Conservation (phyloP, 2,888 invertebrate species). For the Macrosiphum euphorbiae region DNA sequence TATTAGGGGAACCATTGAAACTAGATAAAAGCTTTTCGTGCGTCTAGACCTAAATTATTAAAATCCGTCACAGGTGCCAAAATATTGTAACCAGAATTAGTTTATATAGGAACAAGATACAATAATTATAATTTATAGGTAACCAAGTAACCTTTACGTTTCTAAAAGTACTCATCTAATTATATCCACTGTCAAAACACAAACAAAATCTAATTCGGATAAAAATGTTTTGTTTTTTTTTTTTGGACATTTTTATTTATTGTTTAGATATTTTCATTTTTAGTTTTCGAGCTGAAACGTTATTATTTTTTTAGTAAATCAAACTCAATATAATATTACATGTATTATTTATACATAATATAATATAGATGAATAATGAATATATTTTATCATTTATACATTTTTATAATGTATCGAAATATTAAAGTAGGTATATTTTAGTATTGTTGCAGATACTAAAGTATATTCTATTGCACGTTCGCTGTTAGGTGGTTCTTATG, state of each 20-base stretch:
- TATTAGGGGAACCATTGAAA: not conserved
- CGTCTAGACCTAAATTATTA: not conserved
- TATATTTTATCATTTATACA: not conserved
- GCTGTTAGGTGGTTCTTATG: not conserved
- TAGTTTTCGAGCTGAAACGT: no score
- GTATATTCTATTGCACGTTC: not conserved
- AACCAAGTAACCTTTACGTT: not conserved
- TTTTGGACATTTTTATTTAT: not conserved
- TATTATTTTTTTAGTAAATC: no score
- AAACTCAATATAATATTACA: no score
- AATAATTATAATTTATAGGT: not conserved
- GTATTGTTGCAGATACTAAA: not conserved
- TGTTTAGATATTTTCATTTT: no score
- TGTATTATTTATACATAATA: not conserved
- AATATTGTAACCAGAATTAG: not conserved
- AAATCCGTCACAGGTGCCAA: not conserved
- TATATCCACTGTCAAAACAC: not conserved
- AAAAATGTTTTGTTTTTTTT: not conserved
- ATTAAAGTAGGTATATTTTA: not conserved
- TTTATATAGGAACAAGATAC: not conserved
- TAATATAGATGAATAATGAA: not conserved
- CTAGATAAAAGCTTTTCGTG: not conserved
- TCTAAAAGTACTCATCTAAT: not conserved
- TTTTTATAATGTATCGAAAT: not conserved
- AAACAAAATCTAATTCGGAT: not conserved